These are phyloP conservation scores for Phortica variegata DNA, from an alignment of 1,140 invertebrate genomes.

Conservation along the genomic window DNA sequence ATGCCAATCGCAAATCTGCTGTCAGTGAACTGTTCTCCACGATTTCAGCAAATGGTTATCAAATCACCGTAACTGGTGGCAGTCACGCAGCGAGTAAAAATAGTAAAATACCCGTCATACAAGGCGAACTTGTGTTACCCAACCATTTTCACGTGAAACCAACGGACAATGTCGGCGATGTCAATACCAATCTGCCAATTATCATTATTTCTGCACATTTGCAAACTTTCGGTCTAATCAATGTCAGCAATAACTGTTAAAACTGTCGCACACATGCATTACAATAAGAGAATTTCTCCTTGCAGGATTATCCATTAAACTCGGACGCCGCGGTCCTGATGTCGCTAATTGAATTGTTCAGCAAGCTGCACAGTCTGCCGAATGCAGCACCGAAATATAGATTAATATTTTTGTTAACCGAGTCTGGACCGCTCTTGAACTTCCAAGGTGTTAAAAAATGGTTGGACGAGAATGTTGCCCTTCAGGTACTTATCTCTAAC, in stretches of 20 bases:
- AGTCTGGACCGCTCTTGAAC: slow-evolving; percentile 88
- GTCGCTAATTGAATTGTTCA: slow-evolving; percentile 87
- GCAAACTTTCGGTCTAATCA: slow-evolving; percentile 83
- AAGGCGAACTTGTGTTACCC: slow-evolving; percentile 79
- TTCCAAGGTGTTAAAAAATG: slow-evolving; percentile 96
- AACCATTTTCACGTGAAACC: slow-evolving; percentile 31
- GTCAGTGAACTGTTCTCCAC: slow-evolving; percentile 79
- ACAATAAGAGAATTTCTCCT: slow-evolving; percentile 5
- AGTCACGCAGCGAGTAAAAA: slow-evolving; percentile 70
- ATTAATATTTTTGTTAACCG: slow-evolving; percentile 87
- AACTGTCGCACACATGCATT: not conserved
- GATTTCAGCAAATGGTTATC: slow-evolving; percentile 90
- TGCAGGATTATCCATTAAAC: slow-evolving; percentile 46
- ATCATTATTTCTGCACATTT: slow-evolving; percentile 91
- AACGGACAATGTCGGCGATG: slow-evolving; percentile 77
- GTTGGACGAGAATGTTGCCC: slow-evolving; percentile 71
- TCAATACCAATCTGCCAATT: slow-evolving; percentile 73
- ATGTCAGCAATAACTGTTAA: slow-evolving; percentile 69
- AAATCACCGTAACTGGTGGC: slow-evolving; percentile 74
- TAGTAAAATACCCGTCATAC: slow-evolving; percentile 77
- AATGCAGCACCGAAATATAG: slow-evolving; percentile 83
- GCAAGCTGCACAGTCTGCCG: slow-evolving; percentile 80
- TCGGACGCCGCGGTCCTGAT: slow-evolving; percentile 84
- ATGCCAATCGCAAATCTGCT: slow-evolving; percentile 62
- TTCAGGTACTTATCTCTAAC: slow-evolving; percentile 65